These are phyloP conservation scores for Dysdera silvatica DNA, from an alignment of 1,140 invertebrate genomes.

Conservation along the genomic window DNA sequence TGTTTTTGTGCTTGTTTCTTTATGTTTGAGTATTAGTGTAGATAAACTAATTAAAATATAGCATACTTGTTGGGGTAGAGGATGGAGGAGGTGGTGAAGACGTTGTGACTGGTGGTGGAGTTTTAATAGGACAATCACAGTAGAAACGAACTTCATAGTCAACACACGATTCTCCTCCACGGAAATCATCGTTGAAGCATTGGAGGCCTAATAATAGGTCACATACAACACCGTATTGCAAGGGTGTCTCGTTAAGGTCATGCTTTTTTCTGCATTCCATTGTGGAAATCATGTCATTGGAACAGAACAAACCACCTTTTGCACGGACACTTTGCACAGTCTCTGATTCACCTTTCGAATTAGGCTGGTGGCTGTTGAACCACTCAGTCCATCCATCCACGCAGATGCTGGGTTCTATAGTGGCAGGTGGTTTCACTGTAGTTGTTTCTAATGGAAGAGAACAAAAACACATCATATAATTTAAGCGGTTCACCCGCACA, in stretches of 20 bases:
- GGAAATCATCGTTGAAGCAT: neutral
- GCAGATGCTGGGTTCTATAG: slow-evolving; percentile 4
- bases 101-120: neutral
- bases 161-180: slow-evolving; percentile 35
- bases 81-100: too few species aligned
- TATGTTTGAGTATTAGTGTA: too few species aligned
- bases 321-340: slow-evolving; percentile 11
- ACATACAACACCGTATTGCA: slow-evolving; percentile 36
- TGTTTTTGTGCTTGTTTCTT: too few species aligned
- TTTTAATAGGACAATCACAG: slow-evolving; percentile 45
- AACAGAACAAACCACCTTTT: slow-evolving; percentile 34
- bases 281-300: slow-evolving; percentile 38
- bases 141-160: slow-evolving; percentile 46
- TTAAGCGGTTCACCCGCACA: too few species aligned
- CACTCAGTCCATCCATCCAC: slow-evolving; percentile 39
- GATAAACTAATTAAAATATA: too few species aligned
- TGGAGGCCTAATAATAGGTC: slow-evolving; percentile 36
- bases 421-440: neutral
- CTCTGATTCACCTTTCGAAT: slow-evolving; percentile 25
- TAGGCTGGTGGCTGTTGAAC: slow-evolving; percentile 38
- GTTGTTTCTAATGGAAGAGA: too few species aligned
- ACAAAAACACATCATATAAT: too few species aligned
- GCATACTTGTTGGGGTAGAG: too few species aligned
- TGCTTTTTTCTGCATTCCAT: slow-evolving; percentile 36
- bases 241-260: slow-evolving; percentile 17